These are phyloP conservation scores for Rhabdomys dilectus DNA, from an alignment of 2,113 vertebrate genomes.

Conservation along the genomic window DNA sequence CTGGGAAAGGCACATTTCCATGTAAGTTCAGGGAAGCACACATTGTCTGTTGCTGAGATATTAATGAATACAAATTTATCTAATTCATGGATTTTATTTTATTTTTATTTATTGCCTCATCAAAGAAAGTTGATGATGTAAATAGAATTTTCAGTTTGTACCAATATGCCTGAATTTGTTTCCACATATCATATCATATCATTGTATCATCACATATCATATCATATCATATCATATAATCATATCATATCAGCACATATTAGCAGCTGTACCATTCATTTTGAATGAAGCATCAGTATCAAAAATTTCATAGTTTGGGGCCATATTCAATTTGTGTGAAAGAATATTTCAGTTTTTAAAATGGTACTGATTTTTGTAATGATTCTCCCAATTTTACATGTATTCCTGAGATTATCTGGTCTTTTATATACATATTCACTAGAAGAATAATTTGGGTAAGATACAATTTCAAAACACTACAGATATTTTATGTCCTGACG, in stretches of 20 bases:
- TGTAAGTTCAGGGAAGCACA: not conserved
- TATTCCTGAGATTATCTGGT: not conserved
- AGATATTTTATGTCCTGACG: not conserved
- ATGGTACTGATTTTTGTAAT: not conserved
- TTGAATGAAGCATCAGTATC: not conserved
- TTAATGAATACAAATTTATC: not conserved
- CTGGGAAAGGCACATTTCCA: not conserved
- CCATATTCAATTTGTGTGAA: not conserved
- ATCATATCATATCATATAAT: too few relatives aligned
- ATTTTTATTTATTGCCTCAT: not conserved
- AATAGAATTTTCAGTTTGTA: not conserved
- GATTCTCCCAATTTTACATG: not conserved
- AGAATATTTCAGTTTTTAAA: not conserved
- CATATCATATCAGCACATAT: not conserved
- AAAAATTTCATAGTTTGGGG: not conserved
- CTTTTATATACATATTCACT: not conserved
- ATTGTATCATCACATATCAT: too few relatives aligned
- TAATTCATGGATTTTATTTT: not conserved
- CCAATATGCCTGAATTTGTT: not conserved
- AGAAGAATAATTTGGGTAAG: not conserved
- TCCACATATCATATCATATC: not conserved
- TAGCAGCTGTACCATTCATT: not conserved
- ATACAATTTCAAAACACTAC: not conserved
- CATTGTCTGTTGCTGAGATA: not conserved
- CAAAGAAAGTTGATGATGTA: not conserved